Base-by-base conservation (phyloP, 2,888 invertebrate genomes). In the Calliopum simillimum region DNA sequence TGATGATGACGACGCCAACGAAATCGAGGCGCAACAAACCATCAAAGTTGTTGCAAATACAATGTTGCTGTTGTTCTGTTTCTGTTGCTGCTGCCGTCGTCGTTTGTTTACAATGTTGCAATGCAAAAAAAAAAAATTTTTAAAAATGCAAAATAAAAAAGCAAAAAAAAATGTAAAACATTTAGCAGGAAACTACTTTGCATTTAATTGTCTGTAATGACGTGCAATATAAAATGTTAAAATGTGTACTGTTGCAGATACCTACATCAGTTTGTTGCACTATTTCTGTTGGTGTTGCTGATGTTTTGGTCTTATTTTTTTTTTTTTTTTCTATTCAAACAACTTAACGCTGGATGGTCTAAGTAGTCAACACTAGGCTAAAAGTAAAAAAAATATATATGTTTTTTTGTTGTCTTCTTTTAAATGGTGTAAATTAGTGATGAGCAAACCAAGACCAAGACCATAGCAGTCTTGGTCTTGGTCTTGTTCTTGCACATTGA, bases 141-240 rank as follows among this genome's bases (percentile, higher is more conserved):
- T 25, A 44, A 6, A 3, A 13, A 41, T 19, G 16, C 43, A 69
- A 43, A 44, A 69, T 70, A 69, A 70, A 68, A 63, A 65, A 44
- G n/a, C 16, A 21, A 51, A 51, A 16, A 13, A 43, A 49, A 46
- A 58, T 41, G 14, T 12, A 78, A 76, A 78, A 73, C 78, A 78
- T 82, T 80, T 82, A 81, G 82, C 86, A 85, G 85, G 85, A 85
- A 85, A 85, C 85, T 86, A 82, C 82, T 85, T 85, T 86, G 85
- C 85, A 85, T 85, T 85, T 85, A 85, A 86, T 86, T 85, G 85
- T 85, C 82, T 84, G 85, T 86, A 85, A 86, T 85, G 85, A 84
- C 84, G 85, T 85, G 83, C 84, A 85, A 83, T 84, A 83, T 82
- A 83, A 84, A 84, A 84, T 84, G 84, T 82, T 80, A 82, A 84